A percentile compares a stretch with the other conserved stretches of the same genome.
phyloP scores from a whole-genome alignment of 2,888 invertebrate species.

The Hyppa rectilinea region DNA sequence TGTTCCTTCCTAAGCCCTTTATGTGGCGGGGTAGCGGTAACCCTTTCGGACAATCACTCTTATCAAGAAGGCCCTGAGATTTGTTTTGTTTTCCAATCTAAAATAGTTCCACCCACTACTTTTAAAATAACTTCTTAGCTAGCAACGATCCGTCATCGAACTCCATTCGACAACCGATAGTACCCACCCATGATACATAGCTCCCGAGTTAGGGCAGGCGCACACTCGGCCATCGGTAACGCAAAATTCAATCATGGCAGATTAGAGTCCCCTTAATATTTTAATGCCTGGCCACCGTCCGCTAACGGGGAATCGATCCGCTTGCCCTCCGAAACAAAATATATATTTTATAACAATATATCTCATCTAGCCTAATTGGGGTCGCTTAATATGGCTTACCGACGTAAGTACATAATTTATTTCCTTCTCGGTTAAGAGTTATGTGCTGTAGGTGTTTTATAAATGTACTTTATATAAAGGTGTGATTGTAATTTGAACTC shows the following conservation, averaged over 20 bases:
- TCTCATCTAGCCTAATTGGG: slow-evolving; percentile 89
- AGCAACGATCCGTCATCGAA: too few species aligned
- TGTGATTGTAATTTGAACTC: slow-evolving; percentile 71
- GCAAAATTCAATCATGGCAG: slow-evolving; percentile 90
- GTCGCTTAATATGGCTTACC: slow-evolving; percentile 90
- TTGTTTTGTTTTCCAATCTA: too few species aligned
- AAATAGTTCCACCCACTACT: too few species aligned
- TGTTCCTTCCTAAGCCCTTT: too few species aligned
- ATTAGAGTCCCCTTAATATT: slow-evolving; percentile 89
- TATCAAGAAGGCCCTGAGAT: too few species aligned
- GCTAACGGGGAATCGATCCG: slow-evolving; percentile 87
- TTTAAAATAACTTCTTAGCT: too few species aligned
- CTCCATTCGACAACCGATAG: slow-evolving; percentile 65
- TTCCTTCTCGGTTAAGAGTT: slow-evolving; percentile 82
- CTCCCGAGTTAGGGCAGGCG: slow-evolving; percentile 78
- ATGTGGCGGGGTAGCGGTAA: too few species aligned
- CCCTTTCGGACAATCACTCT: too few species aligned
- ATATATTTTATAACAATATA: slow-evolving; percentile 87
- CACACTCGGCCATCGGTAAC: slow-evolving; percentile 79
- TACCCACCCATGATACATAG: slow-evolving; percentile 75
- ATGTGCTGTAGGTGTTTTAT: slow-evolving; percentile 74
- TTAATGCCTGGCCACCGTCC: slow-evolving; percentile 89
- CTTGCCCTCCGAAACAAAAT: slow-evolving; percentile 81
- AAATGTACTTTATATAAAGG: slow-evolving; percentile 71
- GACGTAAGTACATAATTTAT: slow-evolving; percentile 90